Base-by-base conservation (phyloP, 2,888 invertebrate species). In the Caradrina kadenii region DNA sequence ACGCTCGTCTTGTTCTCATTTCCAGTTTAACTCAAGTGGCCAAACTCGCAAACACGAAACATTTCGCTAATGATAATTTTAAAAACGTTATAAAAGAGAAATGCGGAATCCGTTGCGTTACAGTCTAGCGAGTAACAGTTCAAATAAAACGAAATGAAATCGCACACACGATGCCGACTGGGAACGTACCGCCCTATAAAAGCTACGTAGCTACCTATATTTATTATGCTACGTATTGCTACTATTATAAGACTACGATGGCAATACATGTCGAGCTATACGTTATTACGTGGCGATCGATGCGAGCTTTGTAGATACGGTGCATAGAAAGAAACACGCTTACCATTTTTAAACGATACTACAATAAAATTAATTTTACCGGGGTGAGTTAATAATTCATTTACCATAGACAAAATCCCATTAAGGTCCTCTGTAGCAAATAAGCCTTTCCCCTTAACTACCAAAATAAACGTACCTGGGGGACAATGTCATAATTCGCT, bases 101-200 rank as follows among this genome's bases (percentile, higher is more conserved):
- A 81, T 70, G 76, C 77, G 71, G 71, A 71, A 80, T 76, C 78
- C 76, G 61, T 77, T 67, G 58, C 75, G 82, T 87, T 87, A 86
- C 86, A 85, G 86, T 87, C 88, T 87, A 83, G 84, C 81, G 84
- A 80, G 82, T 86, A 81, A 84, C 83, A 87, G 85, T 89, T 88
- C 88, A 88, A 91, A 92, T 91, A 92, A 91, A 91, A 91, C 86
- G 85, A 88, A 90, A 91, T 89, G 86, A 88, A 89, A 90, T 88
- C 86, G 91, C 89, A 88, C 80, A 82, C 83, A 85, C 85, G 85
- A 85, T 73, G 80, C 83, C 82, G 84, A 68, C 81, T 77, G 79
- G 82, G 76, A 79, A 83, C 74, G 78, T 81, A 85, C 80, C 86
- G 72, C 68, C 81, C 71, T 86, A 84, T 86, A 86, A 85, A 87